Evolutionary conservation across 2,888 invertebrate species (phyloP), one percentile per base, ranked within the genome.

Genomic region (Drosophila koepferae): DNA sequence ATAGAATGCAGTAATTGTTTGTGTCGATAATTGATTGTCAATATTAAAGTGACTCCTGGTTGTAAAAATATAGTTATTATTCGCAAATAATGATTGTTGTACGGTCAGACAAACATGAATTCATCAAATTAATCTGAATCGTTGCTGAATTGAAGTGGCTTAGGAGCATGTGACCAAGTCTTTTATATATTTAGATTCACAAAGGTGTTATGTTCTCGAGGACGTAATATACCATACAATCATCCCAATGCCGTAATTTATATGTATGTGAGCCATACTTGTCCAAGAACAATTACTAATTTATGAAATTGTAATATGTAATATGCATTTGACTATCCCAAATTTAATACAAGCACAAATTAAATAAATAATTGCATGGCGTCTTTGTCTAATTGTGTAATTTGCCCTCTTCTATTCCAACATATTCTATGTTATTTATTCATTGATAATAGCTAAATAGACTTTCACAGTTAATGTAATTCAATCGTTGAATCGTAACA

Each of bases 401-500:
- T 44, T 1, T 12, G 3, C 16, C 51, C 41, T n/a, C 16, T 46
- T 46, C 28, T 28, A 28, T 28, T 28, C 28, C n/a, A n/a, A n/a
- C n/a, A n/a, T n/a, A n/a, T 23, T 23, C 3, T 48, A 3, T 6
- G 38, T 12, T 38, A 31, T 16, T 31, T 43, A 14, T 16, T 5
- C 9, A 56, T 43, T 48, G 53, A 23, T 10, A 12, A 64, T 34
- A 48, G 18, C 51, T 46, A 46, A 63, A 49, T 55, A 40, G 40
- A 8, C 40, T 44, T 14, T 61, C 16, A 23, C 46, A 46, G 28
- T 9, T 10, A 10, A 31, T 10, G 4, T 0, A n/a, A 7, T 16
- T 31, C 0, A 31, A 49, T 31, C 10, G 3, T 16, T 31, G 0
- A 31, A 49, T 31, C 10, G 3, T 10, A 14, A 20, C 12, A 10